Conservation (phyloP, 2,797 vertebrate genomes). For the Protosalanx chinensis region DNA sequence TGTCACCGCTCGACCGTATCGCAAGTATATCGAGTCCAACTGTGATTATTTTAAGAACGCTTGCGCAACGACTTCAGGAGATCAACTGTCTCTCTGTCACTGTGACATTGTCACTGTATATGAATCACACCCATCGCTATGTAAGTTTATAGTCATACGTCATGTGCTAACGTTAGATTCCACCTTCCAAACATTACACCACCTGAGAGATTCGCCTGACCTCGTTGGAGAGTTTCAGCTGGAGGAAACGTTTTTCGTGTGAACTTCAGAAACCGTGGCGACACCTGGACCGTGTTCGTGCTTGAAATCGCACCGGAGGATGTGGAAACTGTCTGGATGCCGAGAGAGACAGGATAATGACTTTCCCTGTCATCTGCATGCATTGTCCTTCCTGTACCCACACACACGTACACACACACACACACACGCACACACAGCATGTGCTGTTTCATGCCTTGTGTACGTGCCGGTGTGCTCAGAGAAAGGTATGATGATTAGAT, state of each 20-base stretch:
- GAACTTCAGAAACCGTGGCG: too few species aligned
- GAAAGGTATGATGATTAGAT: conserved; percentile 19
- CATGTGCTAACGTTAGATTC: background rate
- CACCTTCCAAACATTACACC: too few species aligned
- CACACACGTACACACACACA: background rate
- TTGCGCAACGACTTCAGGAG: background rate
- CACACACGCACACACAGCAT: background rate
- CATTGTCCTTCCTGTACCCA: background rate
- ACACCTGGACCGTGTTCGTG: too few species aligned
- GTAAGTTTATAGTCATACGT: background rate
- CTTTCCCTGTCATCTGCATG: background rate
- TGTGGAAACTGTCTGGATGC: too few species aligned
- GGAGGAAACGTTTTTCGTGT: too few species aligned
- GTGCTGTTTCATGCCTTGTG: background rate
- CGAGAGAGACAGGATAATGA: background rate
- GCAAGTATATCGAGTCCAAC: too few species aligned
- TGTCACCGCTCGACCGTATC: background rate
- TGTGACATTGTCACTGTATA: background rate
- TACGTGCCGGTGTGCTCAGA: background rate
- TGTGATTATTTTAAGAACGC: background rate
- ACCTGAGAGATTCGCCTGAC: too few species aligned
- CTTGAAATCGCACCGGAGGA: too few species aligned
- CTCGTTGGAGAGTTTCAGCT: too few species aligned
- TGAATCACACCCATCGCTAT: background rate
- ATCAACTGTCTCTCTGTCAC: background rate